A percentile compares a stretch with the other conserved stretches of the same genome.
phyloP scores from a whole-genome alignment of 2,888 invertebrate genomes.

The Clivina fossor region DNA sequence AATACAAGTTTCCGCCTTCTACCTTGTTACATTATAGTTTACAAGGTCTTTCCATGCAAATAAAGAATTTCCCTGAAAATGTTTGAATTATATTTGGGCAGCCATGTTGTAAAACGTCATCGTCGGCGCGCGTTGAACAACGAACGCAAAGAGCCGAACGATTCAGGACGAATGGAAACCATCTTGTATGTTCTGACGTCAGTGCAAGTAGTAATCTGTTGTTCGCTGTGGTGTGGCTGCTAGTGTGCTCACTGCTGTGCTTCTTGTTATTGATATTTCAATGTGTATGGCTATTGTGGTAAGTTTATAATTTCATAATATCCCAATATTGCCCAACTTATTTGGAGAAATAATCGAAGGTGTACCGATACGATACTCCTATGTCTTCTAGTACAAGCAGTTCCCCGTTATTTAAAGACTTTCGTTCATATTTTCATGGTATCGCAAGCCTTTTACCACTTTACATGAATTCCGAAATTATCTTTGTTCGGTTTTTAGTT shows the following conservation, averaged over 20 bases:
- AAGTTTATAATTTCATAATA: constrained; percentile 55
- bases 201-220: constrained; percentile 20
- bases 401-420: too few species aligned
- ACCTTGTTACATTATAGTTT: too few species aligned
- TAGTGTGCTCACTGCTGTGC: constrained; percentile 1
- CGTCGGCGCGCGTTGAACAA: neutral
- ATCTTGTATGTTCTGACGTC: constrained; percentile 22
- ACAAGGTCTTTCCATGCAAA: neutral
- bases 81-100: neutral
- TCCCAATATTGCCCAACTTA: too few species aligned
- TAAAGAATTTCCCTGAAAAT: neutral
- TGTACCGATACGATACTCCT: too few species aligned
- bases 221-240: constrained; percentile 14
- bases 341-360: too few species aligned
- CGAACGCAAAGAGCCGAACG: constrained; percentile 13
- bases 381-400: too few species aligned
- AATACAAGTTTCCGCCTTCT: too few species aligned
- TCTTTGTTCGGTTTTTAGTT: too few species aligned
- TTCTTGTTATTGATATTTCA: constrained; percentile 53
- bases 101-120: constrained; percentile 22
- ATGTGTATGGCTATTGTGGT: constrained; percentile 88
- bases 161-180: constrained; percentile 14
- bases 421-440: too few species aligned
- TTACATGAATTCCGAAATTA: too few species aligned
- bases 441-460: too few species aligned